Base-by-base conservation (phyloP, 2,888 invertebrate genomes). In the Dicyrtomina minuta region DNA sequence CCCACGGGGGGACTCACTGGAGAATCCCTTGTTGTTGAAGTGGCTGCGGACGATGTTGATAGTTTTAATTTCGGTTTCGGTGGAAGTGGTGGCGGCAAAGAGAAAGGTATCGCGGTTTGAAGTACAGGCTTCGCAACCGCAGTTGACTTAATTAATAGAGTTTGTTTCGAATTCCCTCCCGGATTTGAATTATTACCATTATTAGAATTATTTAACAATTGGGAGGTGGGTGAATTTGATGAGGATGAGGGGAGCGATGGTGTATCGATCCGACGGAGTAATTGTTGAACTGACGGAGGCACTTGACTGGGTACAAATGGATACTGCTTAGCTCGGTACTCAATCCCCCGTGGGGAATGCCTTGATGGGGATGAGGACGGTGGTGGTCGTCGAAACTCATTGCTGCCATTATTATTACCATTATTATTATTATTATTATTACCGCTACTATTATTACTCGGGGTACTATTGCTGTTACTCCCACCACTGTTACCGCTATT, bases 91-190 rank as follows among this genome's bases (percentile, higher is more conserved):
- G 75, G 75, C 15, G 74, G 75, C 44, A 69, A 64, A 27, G 75
- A 64, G 46, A 62, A 72, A 59, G 70, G 66, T 53, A 66, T 56
- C 13, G 74, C 66, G 17, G 95, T 96, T 83, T 96, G 96, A 74
- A 96, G 84, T 33, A 95, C 89, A 0, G 96, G 96, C 81, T 96
- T 96, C 81, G 94, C 94, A 44, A 94, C 95, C 82, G 95, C 94
- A 20, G 94, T 94, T 84, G 94, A 94, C 94, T 96, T 96, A 74
- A 96, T 95, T 75, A 96, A 92, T 8, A 95, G 94, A 60, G 93
- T 91, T 80, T 94, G 94, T 22, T 93, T 90, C 80, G n/a, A n/a
- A n/a, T n/a, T n/a, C n/a, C n/a, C n/a, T n/a, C n/a, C n/a, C n/a
- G n/a, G n/a, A n/a, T n/a, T n/a, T n/a, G n/a, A n/a, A 24, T 27